phyloP scores from a whole-genome alignment of 2,797 vertebrate species.

The Hypotaenidia philippensis region DNA sequence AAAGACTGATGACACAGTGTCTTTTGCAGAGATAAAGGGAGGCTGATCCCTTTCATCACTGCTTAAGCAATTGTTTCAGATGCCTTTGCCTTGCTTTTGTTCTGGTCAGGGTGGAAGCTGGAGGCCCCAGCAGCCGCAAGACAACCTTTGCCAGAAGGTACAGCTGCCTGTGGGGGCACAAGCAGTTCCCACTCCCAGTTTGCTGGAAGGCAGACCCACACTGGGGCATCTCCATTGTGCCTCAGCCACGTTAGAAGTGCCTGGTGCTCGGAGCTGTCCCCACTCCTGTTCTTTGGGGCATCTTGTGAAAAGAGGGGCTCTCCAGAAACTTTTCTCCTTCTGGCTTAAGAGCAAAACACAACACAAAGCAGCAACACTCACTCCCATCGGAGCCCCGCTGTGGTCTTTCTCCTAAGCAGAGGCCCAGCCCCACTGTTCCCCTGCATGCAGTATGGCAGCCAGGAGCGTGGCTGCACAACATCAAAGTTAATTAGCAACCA shows the following conservation, averaged over 20 bases:
- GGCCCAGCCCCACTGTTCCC: not conserved
- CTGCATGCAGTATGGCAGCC: not conserved
- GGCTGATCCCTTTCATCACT: constrained; percentile 37
- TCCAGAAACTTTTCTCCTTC: not conserved
- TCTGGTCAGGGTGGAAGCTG: not conserved
- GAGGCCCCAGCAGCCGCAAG: not conserved
- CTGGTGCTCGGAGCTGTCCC: not conserved
- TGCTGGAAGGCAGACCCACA: not conserved
- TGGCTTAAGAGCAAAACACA: not conserved
- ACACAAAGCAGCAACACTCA: not conserved
- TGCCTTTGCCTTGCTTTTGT: constrained; percentile 12
- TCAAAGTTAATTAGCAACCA: constrained; percentile 35
- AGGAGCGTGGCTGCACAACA: not conserved
- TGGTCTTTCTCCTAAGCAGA: not conserved
- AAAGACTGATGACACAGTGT: constrained; percentile 36
- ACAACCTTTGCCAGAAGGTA: constrained; percentile 21
- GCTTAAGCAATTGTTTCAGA: constrained; percentile 20
- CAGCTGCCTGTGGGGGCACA: not conserved
- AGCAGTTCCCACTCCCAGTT: not conserved
- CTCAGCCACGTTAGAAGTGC: not conserved
- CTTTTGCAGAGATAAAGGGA: constrained; percentile 46
- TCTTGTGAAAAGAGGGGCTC: not conserved
- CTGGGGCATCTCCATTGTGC: not conserved
- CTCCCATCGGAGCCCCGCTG: not conserved
- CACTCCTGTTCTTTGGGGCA: accelerated